Base-by-base conservation (phyloP, 2,888 invertebrate species). In the Drosophila testacea region DNA sequence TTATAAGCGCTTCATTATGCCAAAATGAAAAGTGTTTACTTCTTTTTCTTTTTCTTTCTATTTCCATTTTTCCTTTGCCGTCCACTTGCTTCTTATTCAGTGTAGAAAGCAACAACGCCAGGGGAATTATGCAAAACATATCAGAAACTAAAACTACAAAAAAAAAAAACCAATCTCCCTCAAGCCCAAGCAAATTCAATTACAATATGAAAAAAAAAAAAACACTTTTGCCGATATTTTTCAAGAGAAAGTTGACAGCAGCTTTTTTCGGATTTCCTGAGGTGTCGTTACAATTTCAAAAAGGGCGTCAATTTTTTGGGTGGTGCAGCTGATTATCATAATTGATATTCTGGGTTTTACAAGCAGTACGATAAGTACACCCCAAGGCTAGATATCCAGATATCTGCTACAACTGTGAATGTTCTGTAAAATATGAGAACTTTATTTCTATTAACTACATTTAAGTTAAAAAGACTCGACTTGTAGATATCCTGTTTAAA, bases 81-180 rank as follows among this genome's bases (percentile, higher is more conserved):
- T 64, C 72, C 44, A 59, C 68, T 50, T 42, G 63, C 62, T 67
- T 47, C 66, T 65, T 65, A 70, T 63, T 50, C 83, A 81, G 66
- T 63, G 71, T 69, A 52, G 76, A 81, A 66, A 87, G 79, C 61
- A 63, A 68, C 55, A 60, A 42, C 52, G 60, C 69, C 52, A 36
- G 61, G 39, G 61, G 73, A 77, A 88, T 88, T 88, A 88, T 88
- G 89, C 84, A 83, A 78, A 84, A 79, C 47, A 75, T 62, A 50
- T 61, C 36, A 46, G 7, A 38, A 62, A 57, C 34, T 30, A 60
- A 38, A 42, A 56, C n/a, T 36, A 50, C 30, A 60, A 50, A 46
- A 47, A 30, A 47, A 30, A 61, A 70, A 50, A 64, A 44, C 60
- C 48, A 47, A 22, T 63, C 47, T 44, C n/a, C 46, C 36, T 7